Percentiles rank a stretch among this genome's conserved stretches.
Evolutionary conservation across 2,888 invertebrate genomes (phyloP).

Genomic region (Apotomis betuletana): DNA sequence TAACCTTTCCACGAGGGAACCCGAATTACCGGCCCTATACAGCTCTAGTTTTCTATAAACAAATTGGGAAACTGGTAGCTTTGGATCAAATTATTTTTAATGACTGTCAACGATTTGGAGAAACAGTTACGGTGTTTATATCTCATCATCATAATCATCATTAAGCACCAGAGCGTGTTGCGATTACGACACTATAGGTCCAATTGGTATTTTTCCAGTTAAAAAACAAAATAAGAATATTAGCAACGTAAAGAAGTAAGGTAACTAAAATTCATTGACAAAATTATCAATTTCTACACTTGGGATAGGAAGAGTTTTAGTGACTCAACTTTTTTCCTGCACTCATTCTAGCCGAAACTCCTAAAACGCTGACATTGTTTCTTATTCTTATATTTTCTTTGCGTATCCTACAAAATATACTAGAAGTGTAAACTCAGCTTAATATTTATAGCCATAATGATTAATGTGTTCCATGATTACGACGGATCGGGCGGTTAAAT

Average conservation of each 20-base stretch:
- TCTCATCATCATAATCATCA: conserved; percentile 7
- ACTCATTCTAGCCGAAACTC: no score
- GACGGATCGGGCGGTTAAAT: conserved; percentile 14
- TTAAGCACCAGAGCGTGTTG: background rate
- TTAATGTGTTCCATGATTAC: conserved; percentile 21
- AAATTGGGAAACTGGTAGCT: conserved; percentile 18
- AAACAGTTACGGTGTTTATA: background rate
- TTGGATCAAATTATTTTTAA: conserved; percentile 16
- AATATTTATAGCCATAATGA: conserved; percentile 17
- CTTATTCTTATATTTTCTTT: no score
- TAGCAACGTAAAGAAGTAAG: no score
- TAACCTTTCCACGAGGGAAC: conserved; percentile 23
- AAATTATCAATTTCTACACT: no score
- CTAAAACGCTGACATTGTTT: no score
- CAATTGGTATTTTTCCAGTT: background rate
- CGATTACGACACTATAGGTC: background rate
- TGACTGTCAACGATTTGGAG: background rate
- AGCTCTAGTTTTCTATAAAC: conserved; percentile 14
- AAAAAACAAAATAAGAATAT: no score
- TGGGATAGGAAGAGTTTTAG: no score
- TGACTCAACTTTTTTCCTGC: no score
- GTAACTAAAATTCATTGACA: no score
- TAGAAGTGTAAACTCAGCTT: conserved; percentile 3
- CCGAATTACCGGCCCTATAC: conserved; percentile 6
- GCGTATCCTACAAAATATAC: background rate